A percentile compares a stretch with the other conserved stretches of the same genome.
These are phyloP conservation scores for Geotrupes spiniger DNA, from an alignment of 2,888 invertebrate species.

Conservation along the genomic window DNA sequence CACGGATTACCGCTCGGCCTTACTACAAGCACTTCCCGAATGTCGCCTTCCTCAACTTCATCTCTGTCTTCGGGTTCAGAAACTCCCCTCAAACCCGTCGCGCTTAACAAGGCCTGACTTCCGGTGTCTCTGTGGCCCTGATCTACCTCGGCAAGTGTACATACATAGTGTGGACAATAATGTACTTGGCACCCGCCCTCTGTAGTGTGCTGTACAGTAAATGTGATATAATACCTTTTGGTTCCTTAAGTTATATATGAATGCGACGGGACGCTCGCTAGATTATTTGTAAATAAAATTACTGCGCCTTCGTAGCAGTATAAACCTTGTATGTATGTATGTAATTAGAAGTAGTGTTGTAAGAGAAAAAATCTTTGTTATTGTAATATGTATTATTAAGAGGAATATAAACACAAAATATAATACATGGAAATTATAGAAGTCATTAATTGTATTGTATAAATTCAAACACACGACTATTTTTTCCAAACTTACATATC, in stretches of 20 bases:
- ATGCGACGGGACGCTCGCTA: slow-evolving; percentile 29
- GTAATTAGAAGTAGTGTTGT: slow-evolving; percentile 46
- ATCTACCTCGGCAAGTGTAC: slow-evolving; percentile 46
- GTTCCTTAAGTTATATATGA: slow-evolving; percentile 43
- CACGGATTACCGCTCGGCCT: slow-evolving; percentile 51
- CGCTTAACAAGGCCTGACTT: slow-evolving; percentile 51
- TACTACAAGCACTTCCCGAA: slow-evolving; percentile 53
- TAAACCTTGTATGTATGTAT: slow-evolving; percentile 51
- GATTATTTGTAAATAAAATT: slow-evolving; percentile 29
- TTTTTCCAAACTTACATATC: slow-evolving; percentile 39
- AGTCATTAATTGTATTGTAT: slow-evolving; percentile 17
- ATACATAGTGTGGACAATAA: slow-evolving; percentile 43
- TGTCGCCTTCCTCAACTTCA: slow-evolving; percentile 63
- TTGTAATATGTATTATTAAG: slow-evolving; percentile 43
- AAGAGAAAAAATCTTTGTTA: slow-evolving; percentile 47
- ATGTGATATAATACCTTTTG: slow-evolving; percentile 49
- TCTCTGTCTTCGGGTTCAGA: slow-evolving; percentile 58
- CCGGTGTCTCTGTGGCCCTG: slow-evolving; percentile 39
- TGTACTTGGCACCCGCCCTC: slow-evolving; percentile 33
- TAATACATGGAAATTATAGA: slow-evolving; percentile 24
- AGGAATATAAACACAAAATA: slow-evolving; percentile 33
- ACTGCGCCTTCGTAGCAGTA: slow-evolving; percentile 42
- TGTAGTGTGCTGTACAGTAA: slow-evolving; percentile 47
- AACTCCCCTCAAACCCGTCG: slow-evolving; percentile 52
- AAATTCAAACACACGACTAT: slow-evolving; percentile 18